Conservation (phyloP, 1,140 invertebrate species). For the Bombyx mori region DNA sequence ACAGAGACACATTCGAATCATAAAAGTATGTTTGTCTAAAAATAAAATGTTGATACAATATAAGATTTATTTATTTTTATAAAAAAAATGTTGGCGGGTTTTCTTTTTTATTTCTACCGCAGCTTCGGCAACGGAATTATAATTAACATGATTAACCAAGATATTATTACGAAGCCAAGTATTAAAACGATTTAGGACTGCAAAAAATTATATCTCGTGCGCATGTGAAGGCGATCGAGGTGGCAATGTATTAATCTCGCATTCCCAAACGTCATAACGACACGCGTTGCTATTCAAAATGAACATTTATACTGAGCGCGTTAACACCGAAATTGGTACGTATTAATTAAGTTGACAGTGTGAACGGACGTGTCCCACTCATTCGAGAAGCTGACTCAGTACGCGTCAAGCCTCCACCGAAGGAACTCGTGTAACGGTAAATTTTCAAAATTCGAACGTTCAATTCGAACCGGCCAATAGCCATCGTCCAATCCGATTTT, state of each 20-base stretch:
- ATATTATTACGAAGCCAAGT: constrained; percentile 18
- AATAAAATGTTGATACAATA: no score
- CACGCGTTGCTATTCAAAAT: constrained; percentile 9
- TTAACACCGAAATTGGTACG: constrained; percentile 47
- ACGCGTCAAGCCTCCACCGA: constrained; percentile 40
- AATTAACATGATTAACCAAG: constrained; percentile 27
- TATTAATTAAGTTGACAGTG: constrained; percentile 34
- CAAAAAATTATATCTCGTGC: constrained; percentile 58
- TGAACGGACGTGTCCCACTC: constrained; percentile 49
- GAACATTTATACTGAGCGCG: not conserved
- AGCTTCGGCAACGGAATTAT: no score
- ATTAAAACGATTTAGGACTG: constrained; percentile 34
- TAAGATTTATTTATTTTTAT: no score
- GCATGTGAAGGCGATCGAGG: constrained; percentile 63
- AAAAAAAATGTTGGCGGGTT: no score
- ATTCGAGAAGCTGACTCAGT: constrained; percentile 57
- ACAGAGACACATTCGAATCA: no score
- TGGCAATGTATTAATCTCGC: constrained; percentile 29
- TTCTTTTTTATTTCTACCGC: no score
- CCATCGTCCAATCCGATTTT: constrained; percentile 36
- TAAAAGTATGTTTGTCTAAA: no score
- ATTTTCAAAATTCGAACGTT: constrained; percentile 44
- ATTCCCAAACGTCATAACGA: constrained; percentile 22
- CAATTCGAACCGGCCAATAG: constrained; percentile 48
- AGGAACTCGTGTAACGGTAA: constrained; percentile 28